phyloP scores from a whole-genome alignment of 2,888 invertebrate species.

The Disparrhopalites patrizii region DNA sequence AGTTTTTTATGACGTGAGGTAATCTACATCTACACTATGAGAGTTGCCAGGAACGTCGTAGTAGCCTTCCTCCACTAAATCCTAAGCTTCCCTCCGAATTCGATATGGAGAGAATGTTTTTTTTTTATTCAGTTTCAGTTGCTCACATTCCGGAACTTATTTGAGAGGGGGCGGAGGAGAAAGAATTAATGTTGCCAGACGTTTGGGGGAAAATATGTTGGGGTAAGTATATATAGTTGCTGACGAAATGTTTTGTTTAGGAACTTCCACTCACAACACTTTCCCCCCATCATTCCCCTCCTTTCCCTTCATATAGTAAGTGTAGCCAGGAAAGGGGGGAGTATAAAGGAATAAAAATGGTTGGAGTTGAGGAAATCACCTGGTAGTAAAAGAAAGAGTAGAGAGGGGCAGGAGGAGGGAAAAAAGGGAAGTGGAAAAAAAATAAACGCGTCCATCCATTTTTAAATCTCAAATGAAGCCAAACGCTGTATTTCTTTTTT shows the following conservation, averaged over 20 bases:
- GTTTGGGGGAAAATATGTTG: not conserved
- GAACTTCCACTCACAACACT: not conserved
- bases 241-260: not conserved
- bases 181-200: not conserved
- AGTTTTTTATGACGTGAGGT: too few relatives aligned
- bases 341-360: constrained; percentile 21
- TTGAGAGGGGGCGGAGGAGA: not conserved
- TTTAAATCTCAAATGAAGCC: constrained; percentile 13
- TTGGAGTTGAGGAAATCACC: constrained; percentile 15
- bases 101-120: not conserved
- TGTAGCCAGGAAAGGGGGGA: not conserved
- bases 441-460: constrained; percentile 1
- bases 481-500: not conserved
- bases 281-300: not conserved
- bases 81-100: too few relatives aligned
- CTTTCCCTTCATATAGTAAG: not conserved
- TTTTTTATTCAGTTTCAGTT: too few relatives aligned
- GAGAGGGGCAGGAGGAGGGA: not conserved
- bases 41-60: too few relatives aligned
- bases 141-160: too few relatives aligned
- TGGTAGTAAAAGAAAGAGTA: not conserved
- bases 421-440: not conserved
- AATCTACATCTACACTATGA: too few relatives aligned
- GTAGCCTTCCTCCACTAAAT: too few relatives aligned
- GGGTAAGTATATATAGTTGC: not conserved